phyloP scores from a whole-genome alignment of 2,888 invertebrate species.

The Physocephala rufipes region DNA sequence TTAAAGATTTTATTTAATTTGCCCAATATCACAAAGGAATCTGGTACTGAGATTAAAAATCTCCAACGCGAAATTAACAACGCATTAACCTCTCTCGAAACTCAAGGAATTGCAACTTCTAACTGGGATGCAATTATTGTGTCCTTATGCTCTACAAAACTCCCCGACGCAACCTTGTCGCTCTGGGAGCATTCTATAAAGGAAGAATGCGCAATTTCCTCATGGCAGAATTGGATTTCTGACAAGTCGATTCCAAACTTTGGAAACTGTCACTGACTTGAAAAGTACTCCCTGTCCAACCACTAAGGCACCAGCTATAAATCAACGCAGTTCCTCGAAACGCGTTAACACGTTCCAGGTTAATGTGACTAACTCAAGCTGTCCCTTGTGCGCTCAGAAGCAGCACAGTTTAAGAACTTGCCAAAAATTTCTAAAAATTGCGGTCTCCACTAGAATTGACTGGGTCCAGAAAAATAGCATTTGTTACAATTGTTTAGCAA shows the following conservation, averaged over 20 bases:
- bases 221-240: slow-evolving; percentile 31
- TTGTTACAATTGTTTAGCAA: no score
- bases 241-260: slow-evolving; percentile 8
- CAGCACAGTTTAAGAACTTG: no score
- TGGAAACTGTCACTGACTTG: slow-evolving; percentile 14
- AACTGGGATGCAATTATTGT: slow-evolving; percentile 17
- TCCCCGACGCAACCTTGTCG: slow-evolving; percentile 30
- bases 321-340: no score
- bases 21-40: neutral
- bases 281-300: neutral
- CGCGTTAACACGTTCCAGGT: no score
- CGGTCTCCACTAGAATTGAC: no score
- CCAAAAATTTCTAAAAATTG: no score
- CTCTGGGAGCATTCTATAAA: slow-evolving; percentile 34
- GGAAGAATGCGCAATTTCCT: slow-evolving; percentile 31
- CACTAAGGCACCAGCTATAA: no score
- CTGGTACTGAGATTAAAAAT: neutral
- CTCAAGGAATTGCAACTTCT: neutral
- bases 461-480: no score
- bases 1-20: neutral
- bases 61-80: neutral
- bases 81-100: neutral
- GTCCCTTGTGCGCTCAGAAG: no score
- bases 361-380: no score
- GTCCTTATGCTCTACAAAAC: slow-evolving; percentile 31